Base-by-base conservation (phyloP, 1,140 invertebrate genomes). In the Ostrea denselamellosa region DNA sequence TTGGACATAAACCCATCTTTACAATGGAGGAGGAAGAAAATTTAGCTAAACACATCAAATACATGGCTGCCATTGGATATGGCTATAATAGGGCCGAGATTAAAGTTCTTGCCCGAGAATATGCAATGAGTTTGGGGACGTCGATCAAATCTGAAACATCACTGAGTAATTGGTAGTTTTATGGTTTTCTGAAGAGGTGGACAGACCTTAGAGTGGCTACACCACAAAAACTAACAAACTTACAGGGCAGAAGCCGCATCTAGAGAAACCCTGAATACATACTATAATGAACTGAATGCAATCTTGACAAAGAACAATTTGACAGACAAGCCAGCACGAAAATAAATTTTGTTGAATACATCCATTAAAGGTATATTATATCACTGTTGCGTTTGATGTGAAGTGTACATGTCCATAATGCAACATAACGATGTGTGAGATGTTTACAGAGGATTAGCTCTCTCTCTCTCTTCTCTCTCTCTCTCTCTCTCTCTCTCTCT, bases 31-130 rank as follows among this genome's bases (percentile, higher is more conserved):
- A 88, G 71, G 87, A 87, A 53, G 14, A 85, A 34, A 22, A 85
- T 17, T 54, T 90, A 3, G 85, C 81, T 5, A 14, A 85, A 17
- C 88, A 89, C 62, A 51, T 87, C 10, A 83, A 14, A n/a, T 77
- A 87, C n/a, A 87, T 89, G 71, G 88, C 83, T 51, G 14, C 56
- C 8, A 87, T 87, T n/a, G n/a, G 87, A 8, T 89, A 90, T 88
- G 83, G 85, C 2, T 89, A 90, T 22, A 85, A 17, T 58, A 89
- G 81, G 22, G 8, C 52, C 25, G 34, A 62, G 8, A n/a, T 86
- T 22, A 65, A 87, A 28, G 51, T 62, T 12, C 9, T 85, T 10
- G 89, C 53, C 52, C 17, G 0, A 54, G 87, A 90, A 28, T 90
- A 54, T 89, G 87, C 87, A 22, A 3, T 86, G 19, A 83, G 71